Conservation (phyloP, 2,797 vertebrate genomes). For the Mallotus villosus region DNA sequence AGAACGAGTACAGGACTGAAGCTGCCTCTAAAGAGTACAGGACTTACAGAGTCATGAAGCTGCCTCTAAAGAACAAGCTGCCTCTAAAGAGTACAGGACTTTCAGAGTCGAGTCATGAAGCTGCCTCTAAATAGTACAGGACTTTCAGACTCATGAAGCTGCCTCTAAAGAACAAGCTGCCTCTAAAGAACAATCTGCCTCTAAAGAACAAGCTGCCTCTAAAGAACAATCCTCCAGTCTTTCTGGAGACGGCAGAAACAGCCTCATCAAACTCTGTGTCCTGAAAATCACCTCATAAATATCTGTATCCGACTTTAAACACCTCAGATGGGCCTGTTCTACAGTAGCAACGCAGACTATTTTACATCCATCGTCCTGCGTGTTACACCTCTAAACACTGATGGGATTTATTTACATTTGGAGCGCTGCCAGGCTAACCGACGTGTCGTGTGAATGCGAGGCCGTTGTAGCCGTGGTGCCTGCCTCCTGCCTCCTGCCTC, state of each 20-base stretch:
- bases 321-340: neutral
- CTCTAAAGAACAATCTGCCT: too few species aligned
- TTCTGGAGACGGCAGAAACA: neutral
- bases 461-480: neutral
- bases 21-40: neutral
- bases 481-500: slow-evolving; percentile 19
- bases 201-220: neutral
- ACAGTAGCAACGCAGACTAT: neutral
- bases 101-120: slow-evolving; percentile 9
- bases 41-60: slow-evolving; percentile 7
- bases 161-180: too few species aligned
- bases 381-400: neutral
- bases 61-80: neutral
- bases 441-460: neutral
- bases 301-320: neutral
- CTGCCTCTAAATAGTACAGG: neutral
- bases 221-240: neutral
- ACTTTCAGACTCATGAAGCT: too few species aligned
- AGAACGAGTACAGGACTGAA: slow-evolving; percentile 2
- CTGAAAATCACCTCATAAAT: neutral
- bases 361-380: slow-evolving; percentile 1
- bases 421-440: neutral
- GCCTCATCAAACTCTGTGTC: neutral
- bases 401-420: slow-evolving; percentile 4
- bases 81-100: neutral